Evolutionary conservation across 2,888 invertebrate genomes (phyloP), one percentile per base, ranked within the genome.

Genomic region (Troides oblongomaculatus): DNA sequence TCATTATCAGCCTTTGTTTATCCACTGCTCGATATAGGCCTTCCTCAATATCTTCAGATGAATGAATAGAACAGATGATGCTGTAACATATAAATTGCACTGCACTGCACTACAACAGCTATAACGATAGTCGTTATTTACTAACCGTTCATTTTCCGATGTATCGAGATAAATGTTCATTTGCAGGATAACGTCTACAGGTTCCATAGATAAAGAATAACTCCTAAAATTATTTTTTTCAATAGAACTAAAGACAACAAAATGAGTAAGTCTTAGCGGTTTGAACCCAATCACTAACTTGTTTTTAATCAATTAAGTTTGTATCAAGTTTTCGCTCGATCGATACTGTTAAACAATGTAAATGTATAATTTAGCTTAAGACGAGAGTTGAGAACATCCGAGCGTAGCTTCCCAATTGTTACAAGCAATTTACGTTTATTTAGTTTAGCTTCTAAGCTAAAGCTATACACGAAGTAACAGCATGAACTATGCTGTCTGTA

Each of bases 351-450:
- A 56, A 62, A 64, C 70, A 61, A 70, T 63, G 64, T 67, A 64
- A 63, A 62, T 64, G 56, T 67, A 66, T 67, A 67, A 70, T 23
- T 67, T 63, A 60, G 64, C 66, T 62, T 56, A 23, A 70, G 70
- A 63, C 36, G 57, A 18, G 70, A 53, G 64, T 61, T 64, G 60
- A 59, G 62, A 66, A 66, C 66, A 66, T 66, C 56, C 66, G 63
- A 66, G 63, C 60, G 66, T 46, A 64, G 66, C 70, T 66, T 67
- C 60, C 60, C 66, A 60, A 67, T 70, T 67, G 67, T 67, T 70
- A 60, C 66, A 63, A 70, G 59, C 63, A 70, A 67, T 67, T 68
- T 71, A 64, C 66, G 67, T 64, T 71, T 67, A 58, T 71, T 71
- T 58, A 67, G 64, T 67, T 67, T 56, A 67, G 66, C 63, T 71